These are phyloP conservation scores for Eumaeus atala DNA, from an alignment of 1,140 invertebrate species.

Conservation along the genomic window DNA sequence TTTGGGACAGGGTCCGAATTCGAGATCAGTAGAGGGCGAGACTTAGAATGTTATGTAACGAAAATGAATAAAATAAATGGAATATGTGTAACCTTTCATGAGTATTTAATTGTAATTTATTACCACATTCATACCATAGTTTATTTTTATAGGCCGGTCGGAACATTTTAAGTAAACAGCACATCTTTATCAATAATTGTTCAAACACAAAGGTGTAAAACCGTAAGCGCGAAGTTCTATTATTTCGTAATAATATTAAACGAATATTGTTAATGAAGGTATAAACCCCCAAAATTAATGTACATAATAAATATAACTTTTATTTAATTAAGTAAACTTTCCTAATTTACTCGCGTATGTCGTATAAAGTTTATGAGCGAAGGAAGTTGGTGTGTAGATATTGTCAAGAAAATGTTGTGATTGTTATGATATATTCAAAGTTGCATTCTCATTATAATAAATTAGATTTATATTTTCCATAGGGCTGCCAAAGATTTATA, in stretches of 20 bases:
- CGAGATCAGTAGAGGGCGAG: constrained; percentile 13
- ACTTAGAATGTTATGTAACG: no score
- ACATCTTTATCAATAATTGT: constrained; percentile 11
- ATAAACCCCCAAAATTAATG: constrained; percentile 47
- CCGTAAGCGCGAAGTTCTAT: no score
- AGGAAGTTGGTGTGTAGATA: constrained; percentile 35
- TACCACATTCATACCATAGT: not conserved
- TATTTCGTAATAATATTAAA: not conserved
- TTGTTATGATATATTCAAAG: constrained; percentile 68
- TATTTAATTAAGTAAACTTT: constrained; percentile 6
- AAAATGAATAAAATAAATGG: no score
- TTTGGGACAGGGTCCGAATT: constrained; percentile 33
- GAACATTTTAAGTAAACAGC: not conserved
- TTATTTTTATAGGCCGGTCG: constrained; percentile 4
- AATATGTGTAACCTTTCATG: no score
- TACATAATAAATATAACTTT: constrained; percentile 9
- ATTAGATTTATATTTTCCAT: constrained; percentile 72
- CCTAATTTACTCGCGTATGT: constrained; percentile 37
- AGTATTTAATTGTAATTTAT: no score
- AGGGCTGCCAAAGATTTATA: constrained; percentile 69
- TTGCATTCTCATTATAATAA: constrained; percentile 71
- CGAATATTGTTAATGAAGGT: constrained; percentile 43
- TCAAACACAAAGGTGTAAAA: not conserved
- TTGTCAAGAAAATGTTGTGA: constrained; percentile 67
- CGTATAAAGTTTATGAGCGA: constrained; percentile 32